A percentile compares a stretch with the other conserved stretches of the same genome.
phyloP scores from a whole-genome alignment of 2,888 invertebrate species.

The Nephrotoma appendiculata region DNA sequence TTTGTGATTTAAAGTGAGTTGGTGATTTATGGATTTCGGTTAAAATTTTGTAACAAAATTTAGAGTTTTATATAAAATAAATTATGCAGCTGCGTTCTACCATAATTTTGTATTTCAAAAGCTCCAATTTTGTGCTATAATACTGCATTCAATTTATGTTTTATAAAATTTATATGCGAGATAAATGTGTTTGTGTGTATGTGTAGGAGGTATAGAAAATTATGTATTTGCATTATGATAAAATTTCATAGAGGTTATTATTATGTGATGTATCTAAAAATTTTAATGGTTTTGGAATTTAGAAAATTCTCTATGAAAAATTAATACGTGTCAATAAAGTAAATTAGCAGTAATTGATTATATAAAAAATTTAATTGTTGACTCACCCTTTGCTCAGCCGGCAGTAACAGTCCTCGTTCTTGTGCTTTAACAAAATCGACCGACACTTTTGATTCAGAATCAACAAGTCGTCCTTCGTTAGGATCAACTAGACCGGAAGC shows the following conservation, averaged over 20 bases:
- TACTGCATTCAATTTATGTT: background rate
- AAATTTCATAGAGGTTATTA: slow-evolving; percentile 2
- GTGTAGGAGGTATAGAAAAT: background rate
- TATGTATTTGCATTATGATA: background rate
- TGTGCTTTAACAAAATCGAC: slow-evolving; percentile 72
- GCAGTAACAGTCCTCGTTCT: slow-evolving; percentile 74
- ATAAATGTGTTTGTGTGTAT: background rate
- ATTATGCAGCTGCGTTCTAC: background rate
- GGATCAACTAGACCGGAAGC: slow-evolving; percentile 59
- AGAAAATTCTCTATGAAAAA: slow-evolving; percentile 3
- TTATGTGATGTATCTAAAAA: background rate
- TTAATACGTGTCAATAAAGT: background rate
- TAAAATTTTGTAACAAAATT: background rate
- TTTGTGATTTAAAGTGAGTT: background rate
- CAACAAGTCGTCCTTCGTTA: slow-evolving; percentile 52
- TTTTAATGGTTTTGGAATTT: background rate
- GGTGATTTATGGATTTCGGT: background rate
- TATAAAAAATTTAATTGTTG: slow-evolving; percentile 12
- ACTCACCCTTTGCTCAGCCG: slow-evolving; percentile 91
- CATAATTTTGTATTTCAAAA: background rate
- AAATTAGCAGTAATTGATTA: slow-evolving; percentile 15
- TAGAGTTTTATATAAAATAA: background rate
- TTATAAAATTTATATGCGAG: background rate
- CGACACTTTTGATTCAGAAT: slow-evolving; percentile 30
- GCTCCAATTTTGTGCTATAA: background rate